Evolutionary conservation across 2,888 invertebrate genomes (phyloP).

Genomic region (Nomada goodeniana): DNA sequence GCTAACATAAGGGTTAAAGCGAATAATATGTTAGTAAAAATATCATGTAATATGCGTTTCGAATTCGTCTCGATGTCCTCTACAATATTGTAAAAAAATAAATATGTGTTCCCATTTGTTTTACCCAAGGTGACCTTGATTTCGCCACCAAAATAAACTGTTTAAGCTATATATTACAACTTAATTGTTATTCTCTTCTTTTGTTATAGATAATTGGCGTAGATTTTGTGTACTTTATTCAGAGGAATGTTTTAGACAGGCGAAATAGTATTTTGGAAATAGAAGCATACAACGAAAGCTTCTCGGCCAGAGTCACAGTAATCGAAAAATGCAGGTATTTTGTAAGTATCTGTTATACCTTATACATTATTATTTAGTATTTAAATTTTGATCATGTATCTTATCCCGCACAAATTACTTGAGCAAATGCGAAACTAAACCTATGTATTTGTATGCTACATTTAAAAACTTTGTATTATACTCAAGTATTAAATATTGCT

Average conservation of each 20-base stretch:
- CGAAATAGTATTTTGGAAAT: slow-evolving; percentile 92
- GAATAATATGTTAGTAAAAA: too few relatives aligned
- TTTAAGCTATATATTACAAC: not conserved
- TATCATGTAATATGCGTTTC: too few relatives aligned
- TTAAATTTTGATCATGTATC: not conserved
- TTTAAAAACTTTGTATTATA: too few relatives aligned
- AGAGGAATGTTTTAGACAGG: slow-evolving; percentile 94
- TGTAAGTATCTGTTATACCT: slow-evolving; percentile 86
- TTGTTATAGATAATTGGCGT: slow-evolving; percentile 93
- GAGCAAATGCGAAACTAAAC: too few relatives aligned
- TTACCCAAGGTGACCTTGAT: too few relatives aligned
- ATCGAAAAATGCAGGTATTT: slow-evolving; percentile 95
- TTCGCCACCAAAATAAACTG: too few relatives aligned
- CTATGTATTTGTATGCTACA: too few relatives aligned
- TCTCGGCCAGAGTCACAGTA: slow-evolving; percentile 92
- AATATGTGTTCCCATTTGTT: too few relatives aligned
- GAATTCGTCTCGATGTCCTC: too few relatives aligned
- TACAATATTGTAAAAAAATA: too few relatives aligned
- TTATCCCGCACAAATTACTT: not conserved
- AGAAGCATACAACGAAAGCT: slow-evolving; percentile 97
- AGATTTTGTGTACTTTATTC: slow-evolving; percentile 95
- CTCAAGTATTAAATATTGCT: too few relatives aligned
- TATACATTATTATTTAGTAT: not conserved
- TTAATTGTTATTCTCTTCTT: slow-evolving; percentile 39
- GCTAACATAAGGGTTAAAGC: too few relatives aligned